These are phyloP conservation scores for Myiotriccus ornatus DNA, from an alignment of 2,797 vertebrate genomes.

Conservation along the genomic window DNA sequence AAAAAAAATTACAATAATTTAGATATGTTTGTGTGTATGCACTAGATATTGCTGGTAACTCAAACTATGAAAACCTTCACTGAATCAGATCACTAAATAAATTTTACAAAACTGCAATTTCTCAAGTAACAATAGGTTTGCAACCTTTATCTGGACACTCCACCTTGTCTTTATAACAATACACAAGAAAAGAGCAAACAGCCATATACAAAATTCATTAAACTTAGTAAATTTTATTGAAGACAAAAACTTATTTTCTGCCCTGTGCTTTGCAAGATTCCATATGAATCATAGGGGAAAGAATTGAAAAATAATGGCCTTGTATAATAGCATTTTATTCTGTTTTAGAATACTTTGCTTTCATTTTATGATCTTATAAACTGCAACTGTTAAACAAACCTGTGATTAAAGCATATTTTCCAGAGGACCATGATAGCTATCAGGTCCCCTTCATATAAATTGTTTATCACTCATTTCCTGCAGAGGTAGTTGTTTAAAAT, in stretches of 20 bases:
- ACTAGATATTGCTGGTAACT: background rate
- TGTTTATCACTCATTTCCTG: slow-evolving; percentile 30
- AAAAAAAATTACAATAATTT: background rate
- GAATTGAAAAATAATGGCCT: background rate
- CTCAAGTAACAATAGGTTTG: background rate
- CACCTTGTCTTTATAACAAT: background rate
- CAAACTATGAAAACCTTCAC: background rate
- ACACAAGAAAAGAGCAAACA: background rate
- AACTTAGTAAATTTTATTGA: background rate
- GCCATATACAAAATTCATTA: background rate
- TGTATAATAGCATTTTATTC: background rate
- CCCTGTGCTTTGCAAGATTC: background rate
- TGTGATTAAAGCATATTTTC: slow-evolving; percentile 27
- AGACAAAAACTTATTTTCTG: background rate
- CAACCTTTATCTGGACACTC: background rate
- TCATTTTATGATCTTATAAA: slow-evolving; percentile 1
- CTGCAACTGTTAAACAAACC: background rate
- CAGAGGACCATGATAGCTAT: background rate
- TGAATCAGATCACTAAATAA: background rate
- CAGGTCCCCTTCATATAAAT: background rate
- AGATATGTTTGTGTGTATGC: background rate
- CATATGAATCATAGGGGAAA: background rate
- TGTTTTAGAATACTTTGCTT: background rate
- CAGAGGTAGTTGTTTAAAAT: slow-evolving; percentile 25
- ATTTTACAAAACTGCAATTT: background rate